phyloP scores from a whole-genome alignment of 1,140 invertebrate species.

The Sinella curviseta region DNA sequence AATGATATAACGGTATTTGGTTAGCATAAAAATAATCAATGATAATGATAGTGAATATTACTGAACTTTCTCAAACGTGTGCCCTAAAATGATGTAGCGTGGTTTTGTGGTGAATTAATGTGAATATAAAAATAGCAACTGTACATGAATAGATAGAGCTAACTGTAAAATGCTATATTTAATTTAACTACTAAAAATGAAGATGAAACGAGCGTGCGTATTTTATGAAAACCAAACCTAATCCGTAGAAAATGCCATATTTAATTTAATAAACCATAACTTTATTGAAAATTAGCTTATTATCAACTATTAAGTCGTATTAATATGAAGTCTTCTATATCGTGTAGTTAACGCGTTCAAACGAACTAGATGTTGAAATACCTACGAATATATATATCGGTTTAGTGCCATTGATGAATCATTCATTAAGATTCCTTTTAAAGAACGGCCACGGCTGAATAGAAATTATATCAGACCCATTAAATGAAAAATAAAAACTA shows the following conservation, averaged over 20 bases:
- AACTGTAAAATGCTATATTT: no score
- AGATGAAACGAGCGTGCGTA: no score
- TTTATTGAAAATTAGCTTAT: neutral
- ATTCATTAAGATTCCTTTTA: no score
- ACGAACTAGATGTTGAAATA: no score
- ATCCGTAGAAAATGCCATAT: neutral
- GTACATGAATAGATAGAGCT: no score
- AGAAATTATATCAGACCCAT: neutral
- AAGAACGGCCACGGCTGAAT: neutral
- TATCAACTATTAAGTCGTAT: neutral
- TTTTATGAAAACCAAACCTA: neutral
- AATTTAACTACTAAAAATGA: no score
- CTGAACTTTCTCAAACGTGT: constrained; percentile 37
- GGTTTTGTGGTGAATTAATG: neutral
- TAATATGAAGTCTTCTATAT: neutral
- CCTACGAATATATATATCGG: no score
- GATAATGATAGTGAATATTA: constrained; percentile 15
- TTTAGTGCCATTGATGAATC: no score
- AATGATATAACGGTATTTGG: neutral
- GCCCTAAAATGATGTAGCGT: constrained; percentile 29
- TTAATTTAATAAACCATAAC: neutral
- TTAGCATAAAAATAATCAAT: neutral
- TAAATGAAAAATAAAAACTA: neutral
- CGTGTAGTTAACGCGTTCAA: neutral
- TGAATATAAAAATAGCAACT: neutral